Evolutionary conservation across 1,140 invertebrate species (phyloP), one percentile per base, ranked within the genome.

Genomic region (Aphelinus atriplicis): DNA sequence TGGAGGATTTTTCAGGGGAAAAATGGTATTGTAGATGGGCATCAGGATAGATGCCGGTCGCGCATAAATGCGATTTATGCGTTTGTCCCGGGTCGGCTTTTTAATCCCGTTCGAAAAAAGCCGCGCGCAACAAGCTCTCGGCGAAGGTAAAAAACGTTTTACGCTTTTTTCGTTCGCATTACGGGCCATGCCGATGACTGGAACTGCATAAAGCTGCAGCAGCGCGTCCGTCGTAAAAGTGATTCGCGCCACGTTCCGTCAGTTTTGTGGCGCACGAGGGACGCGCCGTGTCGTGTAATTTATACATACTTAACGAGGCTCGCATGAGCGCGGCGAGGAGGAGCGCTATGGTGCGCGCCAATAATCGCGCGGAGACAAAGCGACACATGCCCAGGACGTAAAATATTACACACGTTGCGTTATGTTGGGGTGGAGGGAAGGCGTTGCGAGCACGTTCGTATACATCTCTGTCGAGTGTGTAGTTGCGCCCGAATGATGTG

Each of bases 311-410:
- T 67, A 67, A 67, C 65, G 65, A 67, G 65, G 10, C 45, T 48
- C 61, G 7, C 42, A n/a, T 55, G 61, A 42, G 60, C 61, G 47
- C 46, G 60, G 56, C 45, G 45, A 69, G 46, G 26, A 26, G 26
- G 26, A 26, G 26, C 26, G 26, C 26, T 26, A 26, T 26, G 26
- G 26, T 26, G 57, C 55, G 63, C 56, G 46, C 62, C 71, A 65
- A 47, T 10, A 53, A 68, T 66, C 26, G 26, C 64, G 45, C 64
- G 58, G 64, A 63, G 73, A 74, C 73, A 69, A 57, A 69, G 65
- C 60, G 57, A 63, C 73, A 74, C 60, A 63, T 74, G 73, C 60
- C n/a, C n/a, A 45, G 7, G n/a, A 68, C 65, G 66, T 74, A 69
- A 74, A 74, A 74, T 62, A 69, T 74, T 66, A 64, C 62, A 64